phyloP scores from a whole-genome alignment of 1,140 invertebrate genomes.

The Luehdorfia chinensis region DNA sequence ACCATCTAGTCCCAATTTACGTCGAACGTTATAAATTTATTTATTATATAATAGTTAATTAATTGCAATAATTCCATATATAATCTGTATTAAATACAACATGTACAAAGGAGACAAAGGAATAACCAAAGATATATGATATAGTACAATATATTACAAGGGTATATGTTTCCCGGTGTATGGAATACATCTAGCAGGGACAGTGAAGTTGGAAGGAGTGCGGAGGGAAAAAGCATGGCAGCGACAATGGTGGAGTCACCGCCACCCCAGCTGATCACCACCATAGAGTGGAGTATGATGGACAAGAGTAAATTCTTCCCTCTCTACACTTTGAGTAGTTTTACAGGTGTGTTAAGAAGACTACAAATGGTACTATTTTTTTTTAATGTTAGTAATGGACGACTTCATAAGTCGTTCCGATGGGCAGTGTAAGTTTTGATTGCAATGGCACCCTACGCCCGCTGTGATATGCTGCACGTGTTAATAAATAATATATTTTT shows the following conservation, averaged over 20 bases:
- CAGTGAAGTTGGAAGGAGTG: conserved; percentile 19
- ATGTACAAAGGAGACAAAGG: conserved; percentile 1
- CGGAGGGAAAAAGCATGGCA: conserved; percentile 44
- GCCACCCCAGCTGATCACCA: conserved; percentile 83
- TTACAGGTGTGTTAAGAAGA: conserved; percentile 60
- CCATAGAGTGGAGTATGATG: conserved; percentile 99
- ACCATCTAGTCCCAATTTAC: conserved; percentile 22
- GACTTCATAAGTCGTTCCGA: no score
- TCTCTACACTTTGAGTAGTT: conserved; percentile 88
- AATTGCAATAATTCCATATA: conserved; percentile 27
- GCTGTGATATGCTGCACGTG: no score
- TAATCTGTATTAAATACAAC: conserved; percentile 24
- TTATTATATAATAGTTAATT: conserved; percentile 28
- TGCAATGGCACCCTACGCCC: no score
- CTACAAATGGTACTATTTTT: no score
- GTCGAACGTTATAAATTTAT: conserved; percentile 23
- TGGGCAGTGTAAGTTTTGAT: no score
- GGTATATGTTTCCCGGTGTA: conserved; percentile 50
- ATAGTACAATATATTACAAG: conserved; percentile 20
- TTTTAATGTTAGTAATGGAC: no score
- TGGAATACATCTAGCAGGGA: conserved; percentile 27
- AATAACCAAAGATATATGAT: conserved; percentile 10
- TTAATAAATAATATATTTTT: no score
- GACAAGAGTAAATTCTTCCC: conserved; percentile 96
- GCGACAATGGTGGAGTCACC: conserved; percentile 76